Percentiles rank a stretch among this genome's conserved stretches.
phyloP scores from a whole-genome alignment of 2,113 vertebrate genomes.

The Tonatia bakeri region DNA sequence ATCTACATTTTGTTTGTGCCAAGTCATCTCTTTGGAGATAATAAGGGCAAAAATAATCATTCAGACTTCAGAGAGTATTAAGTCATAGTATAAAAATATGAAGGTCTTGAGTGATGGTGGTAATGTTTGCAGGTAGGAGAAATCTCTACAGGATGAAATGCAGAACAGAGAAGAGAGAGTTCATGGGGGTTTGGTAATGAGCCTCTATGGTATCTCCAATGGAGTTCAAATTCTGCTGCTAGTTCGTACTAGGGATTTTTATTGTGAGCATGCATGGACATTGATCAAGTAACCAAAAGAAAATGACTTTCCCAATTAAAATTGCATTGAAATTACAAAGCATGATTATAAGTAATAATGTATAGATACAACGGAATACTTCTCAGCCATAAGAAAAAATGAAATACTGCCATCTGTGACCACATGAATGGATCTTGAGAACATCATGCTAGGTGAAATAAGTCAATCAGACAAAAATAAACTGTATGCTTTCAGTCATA shows the following conservation, averaged over 20 bases:
- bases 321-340: background rate
- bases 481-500: background rate
- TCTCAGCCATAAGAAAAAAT: background rate
- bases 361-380: background rate
- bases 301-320: background rate
- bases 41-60: background rate
- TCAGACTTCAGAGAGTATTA: background rate
- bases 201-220: background rate
- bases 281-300: background rate
- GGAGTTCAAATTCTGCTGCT: background rate
- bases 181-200: background rate
- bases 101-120: background rate
- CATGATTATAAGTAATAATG: background rate
- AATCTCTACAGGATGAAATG: background rate
- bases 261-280: background rate
- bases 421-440: background rate
- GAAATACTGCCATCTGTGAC: background rate
- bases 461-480: background rate
- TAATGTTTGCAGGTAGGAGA: background rate
- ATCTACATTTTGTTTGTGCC: background rate
- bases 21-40: background rate
- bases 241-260: background rate
- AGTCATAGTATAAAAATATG: background rate
- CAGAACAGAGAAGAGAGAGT: background rate
- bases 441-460: background rate